Base-by-base conservation (phyloP, 1,140 invertebrate species). In the Cepaea nemoralis region DNA sequence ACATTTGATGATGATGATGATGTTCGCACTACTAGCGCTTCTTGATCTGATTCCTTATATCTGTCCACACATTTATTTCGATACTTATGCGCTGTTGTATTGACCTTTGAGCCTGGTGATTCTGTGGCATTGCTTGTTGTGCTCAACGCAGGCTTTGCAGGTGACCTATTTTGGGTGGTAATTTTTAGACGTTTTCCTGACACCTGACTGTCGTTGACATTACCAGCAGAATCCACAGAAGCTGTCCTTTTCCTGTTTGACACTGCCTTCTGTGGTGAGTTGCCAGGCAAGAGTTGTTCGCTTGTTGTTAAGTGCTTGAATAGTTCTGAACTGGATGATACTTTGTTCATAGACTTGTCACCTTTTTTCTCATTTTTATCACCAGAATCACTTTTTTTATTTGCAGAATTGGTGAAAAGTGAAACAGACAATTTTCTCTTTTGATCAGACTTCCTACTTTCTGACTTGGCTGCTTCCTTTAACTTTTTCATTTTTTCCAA, bases 221-320 rank as follows among this genome's bases (percentile, higher is more conserved):
- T 40, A 16, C 27, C n/a, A 33, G 27, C 5, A 40, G 69, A 39
- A 37, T 63, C 59, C 27, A 31, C 59, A 39, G 37, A 6, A 39
- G 22, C 37, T n/a, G 22, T 39, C 19, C n/a, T 71, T n/a, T 39
- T 45, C 40, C 40, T 1, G 10, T 71, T 45, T 39, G 37, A 33
- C 0, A 10, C 10, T 3, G 2, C 0, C 5, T 40, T 71, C 69
- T 71, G 37, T 39, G 40, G 16, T 39, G 40, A 10, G 24, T 71
- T 71, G 8, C 37, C 16, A 70, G 8, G 24, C 69, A 39, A 71
- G 8, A 71, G 12, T 71, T 71, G 16, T 24, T 63, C 75, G 24
- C 39, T 24, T 77, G 63, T 40, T 39, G 75, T 77, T 24, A 77
- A 50, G 5, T 77, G 75, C 31, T 77, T 77, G 19, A 77, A 45